A percentile compares a stretch with the other conserved stretches of the same genome.
Evolutionary conservation across 2,888 invertebrate genomes (phyloP).

Genomic region (Agriopis aurantiaria): DNA sequence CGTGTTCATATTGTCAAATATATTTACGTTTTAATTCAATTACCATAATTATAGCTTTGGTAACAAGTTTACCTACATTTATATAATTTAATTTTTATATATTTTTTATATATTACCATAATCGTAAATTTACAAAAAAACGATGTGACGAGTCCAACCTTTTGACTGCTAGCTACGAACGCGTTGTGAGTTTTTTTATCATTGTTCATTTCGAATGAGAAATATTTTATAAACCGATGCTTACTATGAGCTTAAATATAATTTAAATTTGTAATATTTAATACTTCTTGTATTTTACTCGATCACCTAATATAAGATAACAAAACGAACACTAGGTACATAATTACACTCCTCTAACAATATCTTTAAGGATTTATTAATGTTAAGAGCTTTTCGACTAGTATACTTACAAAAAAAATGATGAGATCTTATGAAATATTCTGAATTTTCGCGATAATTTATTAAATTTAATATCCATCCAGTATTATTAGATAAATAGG

Average conservation of each 20-base stretch:
- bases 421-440: slow-evolving; percentile 83
- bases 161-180: slow-evolving; percentile 44
- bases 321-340: slow-evolving; percentile 64
- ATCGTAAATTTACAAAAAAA: slow-evolving; percentile 36
- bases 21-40: slow-evolving; percentile 60
- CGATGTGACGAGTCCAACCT: slow-evolving; percentile 30
- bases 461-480: slow-evolving; percentile 83
- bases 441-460: slow-evolving; percentile 81
- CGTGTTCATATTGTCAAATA: slow-evolving; percentile 78
- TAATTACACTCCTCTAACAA: slow-evolving; percentile 73
- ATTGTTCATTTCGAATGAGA: slow-evolving; percentile 29
- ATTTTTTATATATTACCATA: slow-evolving; percentile 39
- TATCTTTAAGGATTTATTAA: slow-evolving; percentile 58
- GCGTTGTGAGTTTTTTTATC: slow-evolving; percentile 33
- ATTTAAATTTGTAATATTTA: slow-evolving; percentile 61
- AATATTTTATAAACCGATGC: slow-evolving; percentile 49
- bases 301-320: slow-evolving; percentile 68
- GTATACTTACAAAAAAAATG: slow-evolving; percentile 77
- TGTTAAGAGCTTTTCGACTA: slow-evolving; percentile 83
- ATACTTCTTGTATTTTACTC: slow-evolving; percentile 61
- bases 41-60: slow-evolving; percentile 61
- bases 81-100: slow-evolving; percentile 37
- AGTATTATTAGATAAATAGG: slow-evolving; percentile 84
- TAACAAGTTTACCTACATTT: slow-evolving; percentile 54
- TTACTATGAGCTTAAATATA: slow-evolving; percentile 72